phyloP scores from a whole-genome alignment of 2,797 vertebrate species.

The Melanotaenia maccullochi region DNA sequence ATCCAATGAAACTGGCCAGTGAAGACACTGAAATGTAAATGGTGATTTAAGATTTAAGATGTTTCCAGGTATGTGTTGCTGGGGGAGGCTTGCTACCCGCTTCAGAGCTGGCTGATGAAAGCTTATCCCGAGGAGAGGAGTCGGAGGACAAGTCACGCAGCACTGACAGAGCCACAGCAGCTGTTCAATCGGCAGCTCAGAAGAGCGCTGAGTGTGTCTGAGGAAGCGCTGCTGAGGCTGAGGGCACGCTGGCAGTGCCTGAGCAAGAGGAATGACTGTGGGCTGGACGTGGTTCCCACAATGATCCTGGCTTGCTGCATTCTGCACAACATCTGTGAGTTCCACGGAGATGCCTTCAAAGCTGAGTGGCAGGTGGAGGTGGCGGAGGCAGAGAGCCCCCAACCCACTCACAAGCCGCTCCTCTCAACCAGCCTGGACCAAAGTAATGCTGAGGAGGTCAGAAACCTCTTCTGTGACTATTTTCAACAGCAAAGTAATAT shows the following conservation, averaged over 20 bases:
- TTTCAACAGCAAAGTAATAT: constrained; percentile 60
- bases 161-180: constrained; percentile 40
- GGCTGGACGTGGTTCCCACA: constrained; percentile 81
- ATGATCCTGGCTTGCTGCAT: constrained; percentile 83
- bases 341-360: constrained; percentile 70
- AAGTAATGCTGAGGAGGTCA: constrained; percentile 76
- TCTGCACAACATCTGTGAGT: constrained; percentile 82
- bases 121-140: constrained; percentile 61
- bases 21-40: neutral
- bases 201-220: constrained; percentile 58
- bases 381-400: constrained; percentile 72
- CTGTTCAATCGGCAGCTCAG: constrained; percentile 70
- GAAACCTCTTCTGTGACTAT: constrained; percentile 82
- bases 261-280: constrained; percentile 82
- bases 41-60: too few relatives aligned
- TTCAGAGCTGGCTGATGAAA: constrained; percentile 82
- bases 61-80: constrained; percentile 78
- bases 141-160: neutral
- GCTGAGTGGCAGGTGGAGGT: constrained; percentile 80
- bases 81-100: constrained; percentile 79
- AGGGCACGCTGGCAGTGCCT: constrained; percentile 83
- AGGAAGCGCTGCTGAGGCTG: constrained; percentile 77
- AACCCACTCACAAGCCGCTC: constrained; percentile 71
- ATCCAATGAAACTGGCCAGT: neutral
- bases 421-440: constrained; percentile 64